A percentile compares a stretch with the other conserved stretches of the same genome.
Evolutionary conservation across 37 sponge, comb jelly and placozoan genomes (phyloP).

Genomic region (Beroe forskalii): DNA sequence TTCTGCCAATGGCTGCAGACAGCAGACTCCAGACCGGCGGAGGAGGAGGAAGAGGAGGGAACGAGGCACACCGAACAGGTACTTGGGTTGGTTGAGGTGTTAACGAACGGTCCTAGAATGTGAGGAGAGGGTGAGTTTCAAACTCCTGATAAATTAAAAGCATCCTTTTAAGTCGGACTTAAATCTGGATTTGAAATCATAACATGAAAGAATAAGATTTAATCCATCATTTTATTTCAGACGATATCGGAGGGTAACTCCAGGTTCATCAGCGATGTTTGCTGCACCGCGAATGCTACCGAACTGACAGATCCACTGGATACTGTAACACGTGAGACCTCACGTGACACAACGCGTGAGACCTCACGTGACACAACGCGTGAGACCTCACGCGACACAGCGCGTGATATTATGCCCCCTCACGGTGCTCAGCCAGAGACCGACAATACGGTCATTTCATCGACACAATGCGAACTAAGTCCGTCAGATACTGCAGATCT

Average conservation of each 20-base stretch:
- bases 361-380: background rate
- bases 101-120: no score
- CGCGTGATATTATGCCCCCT: background rate
- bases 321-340: background rate
- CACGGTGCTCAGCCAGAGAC: background rate
- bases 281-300: background rate
- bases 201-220: no score
- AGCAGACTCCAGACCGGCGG: background rate
- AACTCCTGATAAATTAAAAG: no score
- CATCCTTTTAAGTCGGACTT: no score
- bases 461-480: no score
- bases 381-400: background rate
- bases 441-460: no score
- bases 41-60: background rate
- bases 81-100: no score
- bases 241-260: slow-evolving; percentile 54
- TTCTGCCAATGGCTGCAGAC: slow-evolving; percentile 27
- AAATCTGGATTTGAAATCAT: no score
- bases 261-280: slow-evolving; percentile 23
- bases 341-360: slow-evolving; percentile 6
- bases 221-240: no score
- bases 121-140: no score
- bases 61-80: no score
- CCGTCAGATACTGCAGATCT: background rate
- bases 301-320: background rate